Conservation (phyloP, 2,113 vertebrate genomes). For the Hippocampus barbouri region DNA sequence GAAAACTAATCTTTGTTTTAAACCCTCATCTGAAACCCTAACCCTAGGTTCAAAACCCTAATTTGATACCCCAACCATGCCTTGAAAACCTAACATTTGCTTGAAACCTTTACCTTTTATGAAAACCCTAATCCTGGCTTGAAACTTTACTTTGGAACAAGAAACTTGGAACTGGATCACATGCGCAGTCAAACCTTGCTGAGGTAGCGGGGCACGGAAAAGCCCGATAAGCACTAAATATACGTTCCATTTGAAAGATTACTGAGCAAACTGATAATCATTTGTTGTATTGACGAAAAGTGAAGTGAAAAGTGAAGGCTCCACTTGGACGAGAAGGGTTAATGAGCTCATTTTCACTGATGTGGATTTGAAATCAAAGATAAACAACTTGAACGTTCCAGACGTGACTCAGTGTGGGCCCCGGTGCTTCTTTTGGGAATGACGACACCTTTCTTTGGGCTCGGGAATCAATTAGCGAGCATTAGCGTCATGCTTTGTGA, state of each 20-base stretch:
- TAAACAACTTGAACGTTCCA: background rate
- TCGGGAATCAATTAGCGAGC: constrained; percentile 17
- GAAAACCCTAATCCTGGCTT: background rate
- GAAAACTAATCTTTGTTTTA: too few relatives aligned
- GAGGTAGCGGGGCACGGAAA: background rate
- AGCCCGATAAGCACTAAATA: background rate
- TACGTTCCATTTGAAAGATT: background rate
- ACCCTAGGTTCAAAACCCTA: too few relatives aligned
- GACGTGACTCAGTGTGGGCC: background rate
- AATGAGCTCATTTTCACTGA: background rate
- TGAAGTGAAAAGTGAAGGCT: background rate
- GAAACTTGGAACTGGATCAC: background rate
- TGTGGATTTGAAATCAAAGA: constrained; percentile 3
- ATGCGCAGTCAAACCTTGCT: background rate
- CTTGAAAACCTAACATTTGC: background rate
- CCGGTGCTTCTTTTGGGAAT: background rate
- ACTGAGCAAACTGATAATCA: background rate
- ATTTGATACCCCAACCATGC: too few relatives aligned
- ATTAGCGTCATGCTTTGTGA: constrained; percentile 16
- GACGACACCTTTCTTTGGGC: background rate
- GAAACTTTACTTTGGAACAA: background rate
- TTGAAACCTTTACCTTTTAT: background rate
- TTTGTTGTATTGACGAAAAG: background rate
- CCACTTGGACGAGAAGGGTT: constrained; percentile 21
- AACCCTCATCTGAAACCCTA: too few relatives aligned